phyloP scores from a whole-genome alignment of 2,797 vertebrate genomes.

The Anniella stebbinsi region DNA sequence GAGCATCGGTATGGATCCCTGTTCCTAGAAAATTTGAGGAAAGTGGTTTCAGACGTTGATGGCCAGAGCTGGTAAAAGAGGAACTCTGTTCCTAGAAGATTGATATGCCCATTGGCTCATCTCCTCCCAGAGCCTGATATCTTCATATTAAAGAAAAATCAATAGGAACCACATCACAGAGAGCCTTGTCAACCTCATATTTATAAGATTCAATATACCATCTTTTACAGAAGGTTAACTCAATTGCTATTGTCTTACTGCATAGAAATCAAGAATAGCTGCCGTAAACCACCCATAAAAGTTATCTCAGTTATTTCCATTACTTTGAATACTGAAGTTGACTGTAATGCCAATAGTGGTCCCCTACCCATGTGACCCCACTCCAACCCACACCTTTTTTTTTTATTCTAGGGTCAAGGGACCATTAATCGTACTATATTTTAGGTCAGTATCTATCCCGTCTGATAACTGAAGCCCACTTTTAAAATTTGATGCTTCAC shows the following conservation, averaged over 20 bases:
- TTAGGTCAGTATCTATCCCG: neutral
- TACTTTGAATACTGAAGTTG: conserved; percentile 22
- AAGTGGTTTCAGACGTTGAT: conserved; percentile 3
- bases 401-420: neutral
- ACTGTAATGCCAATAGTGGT: neutral
- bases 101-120: neutral
- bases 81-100: neutral
- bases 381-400: neutral
- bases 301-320: neutral
- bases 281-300: neutral
- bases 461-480: neutral
- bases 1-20: neutral
- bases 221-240: conserved; percentile 27
- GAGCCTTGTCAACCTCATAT: conserved; percentile 16
- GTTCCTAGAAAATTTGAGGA: conserved; percentile 21
- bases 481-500: neutral
- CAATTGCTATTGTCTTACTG: conserved; percentile 9
- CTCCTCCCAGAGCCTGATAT: conserved; percentile 19
- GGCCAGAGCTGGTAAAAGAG: conserved; percentile 31
- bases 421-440: neutral
- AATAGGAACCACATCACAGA: conserved; percentile 23
- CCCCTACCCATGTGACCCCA: too few species aligned
- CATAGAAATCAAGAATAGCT: neutral
- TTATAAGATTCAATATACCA: conserved; percentile 4
- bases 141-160: conserved; percentile 45